These are phyloP conservation scores for Vulpes ferrilata DNA, from an alignment of 2,113 vertebrate species.

Conservation along the genomic window DNA sequence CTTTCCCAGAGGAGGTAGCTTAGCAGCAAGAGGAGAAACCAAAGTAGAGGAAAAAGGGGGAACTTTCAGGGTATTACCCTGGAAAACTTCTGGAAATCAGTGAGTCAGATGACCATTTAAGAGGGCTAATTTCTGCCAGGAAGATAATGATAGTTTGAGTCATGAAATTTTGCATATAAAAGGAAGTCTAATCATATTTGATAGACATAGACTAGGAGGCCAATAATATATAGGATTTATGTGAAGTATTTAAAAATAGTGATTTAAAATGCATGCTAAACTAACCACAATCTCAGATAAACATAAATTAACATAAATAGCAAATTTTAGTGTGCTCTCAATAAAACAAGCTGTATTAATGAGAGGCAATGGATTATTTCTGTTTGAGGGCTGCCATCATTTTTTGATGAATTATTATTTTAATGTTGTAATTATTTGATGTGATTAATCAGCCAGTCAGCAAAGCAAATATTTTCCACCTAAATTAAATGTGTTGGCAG, in stretches of 20 bases:
- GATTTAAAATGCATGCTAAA: constrained; percentile 19
- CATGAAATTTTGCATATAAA: neutral
- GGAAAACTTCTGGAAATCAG: constrained; percentile 34
- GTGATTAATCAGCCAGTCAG: constrained; percentile 52
- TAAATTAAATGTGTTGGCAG: constrained; percentile 58
- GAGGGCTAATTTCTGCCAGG: neutral
- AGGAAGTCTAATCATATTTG: neutral
- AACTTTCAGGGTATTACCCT: neutral
- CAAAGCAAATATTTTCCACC: constrained; percentile 72
- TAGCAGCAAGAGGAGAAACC: neutral
- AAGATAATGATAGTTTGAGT: neutral
- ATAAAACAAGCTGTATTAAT: constrained; percentile 40
- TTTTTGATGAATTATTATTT: constrained; percentile 77
- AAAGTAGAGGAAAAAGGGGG: neutral
- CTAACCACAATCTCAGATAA: neutral
- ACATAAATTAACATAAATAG: constrained; percentile 1
- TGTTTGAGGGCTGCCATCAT: constrained; percentile 46
- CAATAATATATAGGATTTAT: neutral
- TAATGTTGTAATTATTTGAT: constrained; percentile 77
- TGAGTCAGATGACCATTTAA: neutral
- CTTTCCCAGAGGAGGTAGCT: neutral
- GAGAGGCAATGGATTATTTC: constrained; percentile 62
- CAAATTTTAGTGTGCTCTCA: neutral
- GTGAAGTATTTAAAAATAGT: constrained; percentile 2
- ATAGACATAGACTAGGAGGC: neutral